phyloP scores from a whole-genome alignment of 2,888 invertebrate genomes.

The Hylaea fasciaria region DNA sequence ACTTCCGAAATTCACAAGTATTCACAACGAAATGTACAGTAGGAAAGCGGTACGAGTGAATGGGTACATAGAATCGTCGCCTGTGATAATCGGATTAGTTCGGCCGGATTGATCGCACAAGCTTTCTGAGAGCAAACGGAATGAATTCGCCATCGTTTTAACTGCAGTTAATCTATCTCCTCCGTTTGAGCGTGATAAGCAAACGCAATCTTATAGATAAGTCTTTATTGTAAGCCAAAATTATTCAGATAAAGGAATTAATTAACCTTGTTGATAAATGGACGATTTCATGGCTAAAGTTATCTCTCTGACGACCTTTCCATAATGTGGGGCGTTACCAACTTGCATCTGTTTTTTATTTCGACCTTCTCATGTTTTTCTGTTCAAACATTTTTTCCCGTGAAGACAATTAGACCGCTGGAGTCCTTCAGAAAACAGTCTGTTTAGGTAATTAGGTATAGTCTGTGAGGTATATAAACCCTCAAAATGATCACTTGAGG shows the following conservation, averaged over 20 bases:
- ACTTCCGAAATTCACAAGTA: no score
- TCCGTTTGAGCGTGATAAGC: conserved; percentile 24
- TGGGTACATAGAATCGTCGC: conserved; percentile 25
- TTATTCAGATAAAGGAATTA: neutral
- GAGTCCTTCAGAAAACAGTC: no score
- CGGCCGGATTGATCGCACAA: conserved; percentile 41
- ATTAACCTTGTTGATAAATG: neutral
- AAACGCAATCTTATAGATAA: conserved; percentile 10
- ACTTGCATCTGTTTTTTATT: no score
- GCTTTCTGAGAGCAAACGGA: conserved; percentile 43
- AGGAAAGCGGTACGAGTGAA: conserved; percentile 32
- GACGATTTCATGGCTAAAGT: no score
- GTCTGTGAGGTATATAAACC: conserved; percentile 15
- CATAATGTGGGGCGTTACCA: no score
- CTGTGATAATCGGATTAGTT: conserved; percentile 53
- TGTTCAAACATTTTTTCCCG: no score
- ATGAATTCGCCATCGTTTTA: conserved; percentile 41
- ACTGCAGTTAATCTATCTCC: conserved; percentile 31
- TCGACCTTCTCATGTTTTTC: no score
- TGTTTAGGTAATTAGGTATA: no score
- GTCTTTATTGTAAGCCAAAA: neutral
- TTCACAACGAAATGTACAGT: neutral
- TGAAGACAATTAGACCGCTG: no score
- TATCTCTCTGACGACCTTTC: no score
- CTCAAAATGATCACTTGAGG: conserved; percentile 30